Percentiles rank a stretch among this genome's conserved stretches.
Conservation (phyloP, 2,113 vertebrate genomes). For the Aramus guarauna region DNA sequence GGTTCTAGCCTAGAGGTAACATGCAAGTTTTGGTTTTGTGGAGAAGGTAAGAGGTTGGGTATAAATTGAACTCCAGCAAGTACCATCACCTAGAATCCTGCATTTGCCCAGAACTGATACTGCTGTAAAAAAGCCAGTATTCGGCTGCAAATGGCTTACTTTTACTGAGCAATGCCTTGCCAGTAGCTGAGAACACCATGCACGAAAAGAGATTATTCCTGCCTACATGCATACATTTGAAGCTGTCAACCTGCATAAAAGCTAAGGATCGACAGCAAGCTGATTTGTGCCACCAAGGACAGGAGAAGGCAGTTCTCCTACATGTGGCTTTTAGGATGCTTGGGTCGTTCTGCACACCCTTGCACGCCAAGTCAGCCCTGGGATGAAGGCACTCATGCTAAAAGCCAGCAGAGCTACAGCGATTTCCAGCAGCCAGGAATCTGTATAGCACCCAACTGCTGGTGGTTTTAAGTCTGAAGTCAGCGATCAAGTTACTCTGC, state of each 20-base stretch:
- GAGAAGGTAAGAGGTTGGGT: background rate
- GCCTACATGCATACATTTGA: background rate
- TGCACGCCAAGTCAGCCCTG: accelerated
- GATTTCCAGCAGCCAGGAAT: background rate
- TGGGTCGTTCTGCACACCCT: background rate
- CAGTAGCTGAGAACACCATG: background rate
- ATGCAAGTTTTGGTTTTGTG: background rate
- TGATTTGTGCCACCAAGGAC: background rate
- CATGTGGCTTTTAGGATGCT: background rate
- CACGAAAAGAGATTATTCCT: background rate
- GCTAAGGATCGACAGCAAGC: background rate
- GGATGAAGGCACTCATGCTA: background rate
- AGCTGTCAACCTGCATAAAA: background rate
- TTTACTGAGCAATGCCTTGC: background rate
- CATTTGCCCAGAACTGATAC: background rate
- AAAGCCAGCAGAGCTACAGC: background rate
- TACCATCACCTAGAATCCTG: background rate
- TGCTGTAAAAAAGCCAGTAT: background rate
- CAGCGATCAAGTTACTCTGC: background rate
- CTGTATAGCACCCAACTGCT: background rate
- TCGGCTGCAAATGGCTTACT: background rate
- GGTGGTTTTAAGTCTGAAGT: background rate
- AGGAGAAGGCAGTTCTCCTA: background rate
- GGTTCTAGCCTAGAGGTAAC: background rate
- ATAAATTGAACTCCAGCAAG: background rate